Evolutionary conservation across 2,113 vertebrate species (phyloP), one percentile per base, ranked within the genome.

Genomic region (Callithrix jacchus): DNA sequence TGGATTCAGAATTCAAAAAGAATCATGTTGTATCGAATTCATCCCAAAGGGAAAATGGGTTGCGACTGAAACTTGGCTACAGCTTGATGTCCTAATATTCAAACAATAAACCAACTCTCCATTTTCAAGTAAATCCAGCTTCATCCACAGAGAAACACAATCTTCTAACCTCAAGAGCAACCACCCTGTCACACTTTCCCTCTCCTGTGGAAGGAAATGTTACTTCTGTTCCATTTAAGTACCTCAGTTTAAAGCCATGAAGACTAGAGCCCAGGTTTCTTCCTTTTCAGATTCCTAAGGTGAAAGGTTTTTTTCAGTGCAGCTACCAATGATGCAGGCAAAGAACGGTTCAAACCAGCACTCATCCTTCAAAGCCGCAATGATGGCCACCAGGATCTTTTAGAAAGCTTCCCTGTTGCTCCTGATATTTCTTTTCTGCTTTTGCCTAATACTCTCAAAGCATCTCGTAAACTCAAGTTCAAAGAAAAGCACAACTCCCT

Each of bases 101-200:
- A 95, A 91, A 80, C 14, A 45, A 87, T n/a, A 82, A 87, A 54
- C 20, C 18, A 54, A 71, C 42, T 73, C 37, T 92, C 54, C 16
- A 82, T 88, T 93, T 95, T 73, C 84, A 92, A 92, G 86, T 81
- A 95, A 91, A 74, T 68, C 37, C 83, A 81, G 64, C 25, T 95
- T 94, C 91, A 73, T 30, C 85, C 45, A 64, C 20, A 93, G 91
- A 79, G 47, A 89, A 94, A 91, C 40, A 97, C 94, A 98, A 35
- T 91, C 98, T 98, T 98, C 92, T 97, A 98, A 97, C 97, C 98
- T 98, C 81, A 94, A 91, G 97, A 98, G 98, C 95, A 98, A 97
- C 96, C 96, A 97, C 97, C 87, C 70, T 68, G 93, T 97, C 70
- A 49, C 80, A 95, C 42, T 93, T 95, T n/a, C 87, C 88, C 91